phyloP scores from a whole-genome alignment of 2,888 invertebrate species.

The Camptogramma bilineatum region DNA sequence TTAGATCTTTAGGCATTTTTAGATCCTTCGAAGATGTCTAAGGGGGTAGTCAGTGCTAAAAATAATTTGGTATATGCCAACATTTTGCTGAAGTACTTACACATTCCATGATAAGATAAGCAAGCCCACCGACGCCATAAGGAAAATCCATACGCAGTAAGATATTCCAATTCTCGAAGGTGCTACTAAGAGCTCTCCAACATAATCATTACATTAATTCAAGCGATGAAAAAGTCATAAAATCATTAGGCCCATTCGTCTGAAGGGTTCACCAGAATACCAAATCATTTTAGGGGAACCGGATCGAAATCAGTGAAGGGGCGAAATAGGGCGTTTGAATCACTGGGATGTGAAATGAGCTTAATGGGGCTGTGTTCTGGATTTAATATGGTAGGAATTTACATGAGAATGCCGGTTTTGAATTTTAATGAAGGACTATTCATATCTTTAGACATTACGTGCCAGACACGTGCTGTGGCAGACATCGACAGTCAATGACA shows the following conservation, averaged over 20 bases:
- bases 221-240: constrained; percentile 23
- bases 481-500: too few species aligned
- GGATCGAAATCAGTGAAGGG: neutral
- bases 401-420: neutral
- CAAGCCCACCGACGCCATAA: neutral
- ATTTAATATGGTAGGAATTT: neutral
- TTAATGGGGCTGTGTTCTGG: neutral
- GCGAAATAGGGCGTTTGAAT: neutral
- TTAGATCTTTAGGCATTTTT: too few species aligned
- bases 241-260: constrained; percentile 26
- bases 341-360: constrained; percentile 1
- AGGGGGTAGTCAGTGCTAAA: too few species aligned
- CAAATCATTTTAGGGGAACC: constrained; percentile 14
- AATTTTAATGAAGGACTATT: too few species aligned
- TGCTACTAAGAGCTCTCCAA: neutral
- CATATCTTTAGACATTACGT: too few species aligned
- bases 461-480: too few species aligned
- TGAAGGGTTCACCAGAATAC: constrained; percentile 28
- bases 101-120: too few species aligned
- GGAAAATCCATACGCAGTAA: neutral
- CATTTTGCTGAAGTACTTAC: too few species aligned
- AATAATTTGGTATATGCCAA: too few species aligned
- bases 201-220: constrained; percentile 28
- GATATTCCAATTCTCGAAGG: neutral
- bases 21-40: too few species aligned